phyloP scores from a whole-genome alignment of 2,797 vertebrate genomes.

The Neopelma chrysocephalum region DNA sequence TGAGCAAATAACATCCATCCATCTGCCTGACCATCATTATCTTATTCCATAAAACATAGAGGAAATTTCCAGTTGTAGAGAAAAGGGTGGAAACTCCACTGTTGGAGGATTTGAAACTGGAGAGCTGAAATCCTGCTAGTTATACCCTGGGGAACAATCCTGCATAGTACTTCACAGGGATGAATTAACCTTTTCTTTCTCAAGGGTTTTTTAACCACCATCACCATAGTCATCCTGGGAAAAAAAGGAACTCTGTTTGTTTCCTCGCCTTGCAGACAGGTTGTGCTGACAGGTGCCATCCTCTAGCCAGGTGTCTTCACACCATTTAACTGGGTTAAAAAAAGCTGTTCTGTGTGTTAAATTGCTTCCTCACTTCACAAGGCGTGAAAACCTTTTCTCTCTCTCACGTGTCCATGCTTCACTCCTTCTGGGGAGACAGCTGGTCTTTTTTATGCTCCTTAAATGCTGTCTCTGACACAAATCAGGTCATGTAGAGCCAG shows the following conservation, averaged over 20 bases:
- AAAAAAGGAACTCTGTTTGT: constrained; percentile 21
- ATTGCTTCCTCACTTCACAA: constrained; percentile 63
- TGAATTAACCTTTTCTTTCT: constrained; percentile 20
- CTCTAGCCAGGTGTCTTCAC: constrained; percentile 73
- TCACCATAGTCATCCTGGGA: neutral
- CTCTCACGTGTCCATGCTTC: neutral
- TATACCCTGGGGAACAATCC: neutral
- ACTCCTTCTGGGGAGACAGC: constrained; percentile 60
- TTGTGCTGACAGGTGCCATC: constrained; percentile 56
- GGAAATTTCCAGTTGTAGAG: neutral
- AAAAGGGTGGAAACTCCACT: neutral
- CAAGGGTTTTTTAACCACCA: neutral
- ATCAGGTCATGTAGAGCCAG: neutral
- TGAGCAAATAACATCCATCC: neutral
- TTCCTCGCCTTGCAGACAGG: constrained; percentile 3
- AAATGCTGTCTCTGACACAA: neutral
- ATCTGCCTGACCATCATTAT: neutral
- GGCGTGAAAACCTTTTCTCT: constrained; percentile 44
- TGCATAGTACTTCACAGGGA: neutral
- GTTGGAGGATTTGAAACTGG: neutral
- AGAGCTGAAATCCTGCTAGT: neutral
- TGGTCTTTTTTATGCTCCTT: constrained; percentile 27
- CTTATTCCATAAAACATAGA: neutral
- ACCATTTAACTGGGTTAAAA: constrained; percentile 70
- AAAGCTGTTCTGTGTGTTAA: constrained; percentile 67